phyloP scores from a whole-genome alignment of 2,888 invertebrate genomes.

The Micoletzkya japonica region DNA sequence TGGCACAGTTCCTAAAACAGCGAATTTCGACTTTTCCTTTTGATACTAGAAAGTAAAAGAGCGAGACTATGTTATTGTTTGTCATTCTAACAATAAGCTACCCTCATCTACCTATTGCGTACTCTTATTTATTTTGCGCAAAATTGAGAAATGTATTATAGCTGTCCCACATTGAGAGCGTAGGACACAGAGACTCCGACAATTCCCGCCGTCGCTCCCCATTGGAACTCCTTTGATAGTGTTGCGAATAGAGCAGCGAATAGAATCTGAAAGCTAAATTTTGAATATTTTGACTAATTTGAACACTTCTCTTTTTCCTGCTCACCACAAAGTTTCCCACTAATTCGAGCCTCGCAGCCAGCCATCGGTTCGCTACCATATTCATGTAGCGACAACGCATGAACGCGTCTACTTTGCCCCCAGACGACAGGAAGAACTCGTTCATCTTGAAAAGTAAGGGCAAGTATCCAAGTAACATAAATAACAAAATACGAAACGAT shows the following conservation, averaged over 20 bases:
- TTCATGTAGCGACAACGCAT: constrained; percentile 48
- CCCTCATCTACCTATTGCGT: no score
- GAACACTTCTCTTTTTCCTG: neutral
- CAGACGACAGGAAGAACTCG: constrained; percentile 10
- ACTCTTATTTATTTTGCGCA: neutral
- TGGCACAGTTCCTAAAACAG: no score
- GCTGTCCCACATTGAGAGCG: constrained; percentile 66
- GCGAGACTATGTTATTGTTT: no score
- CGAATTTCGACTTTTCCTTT: no score
- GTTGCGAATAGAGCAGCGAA: constrained; percentile 92
- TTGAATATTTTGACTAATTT: no score
- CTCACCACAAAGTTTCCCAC: constrained; percentile 82
- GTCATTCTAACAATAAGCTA: no score
- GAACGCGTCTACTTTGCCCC: constrained; percentile 38
- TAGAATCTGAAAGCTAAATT: constrained; percentile 73
- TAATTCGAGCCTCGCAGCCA: constrained; percentile 90
- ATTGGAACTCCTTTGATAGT: constrained; percentile 64
- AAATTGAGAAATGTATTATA: neutral
- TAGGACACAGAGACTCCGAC: constrained; percentile 70
- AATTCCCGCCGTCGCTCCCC: constrained; percentile 67
- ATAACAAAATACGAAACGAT: neutral
- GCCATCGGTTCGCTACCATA: constrained; percentile 72
- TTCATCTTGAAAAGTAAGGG: constrained; percentile 8
- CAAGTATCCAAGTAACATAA: neutral
- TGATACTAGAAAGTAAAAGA: no score